A percentile compares a stretch with the other conserved stretches of the same genome.
phyloP scores from a whole-genome alignment of 2,888 invertebrate species.

The Synanthedon tipuliformis region DNA sequence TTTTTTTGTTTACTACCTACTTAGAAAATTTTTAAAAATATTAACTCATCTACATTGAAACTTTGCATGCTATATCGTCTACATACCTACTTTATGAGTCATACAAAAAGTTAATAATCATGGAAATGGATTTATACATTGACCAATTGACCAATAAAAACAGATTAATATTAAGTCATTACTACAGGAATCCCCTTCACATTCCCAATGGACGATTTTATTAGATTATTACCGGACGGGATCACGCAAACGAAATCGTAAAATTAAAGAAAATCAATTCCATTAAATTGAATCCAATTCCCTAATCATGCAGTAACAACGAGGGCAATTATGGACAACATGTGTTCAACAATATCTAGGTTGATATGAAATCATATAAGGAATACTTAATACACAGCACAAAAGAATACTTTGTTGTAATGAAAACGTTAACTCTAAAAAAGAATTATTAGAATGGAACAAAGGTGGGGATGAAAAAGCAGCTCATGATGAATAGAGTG shows the following conservation, averaged over 20 bases:
- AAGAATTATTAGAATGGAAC: constrained; percentile 25
- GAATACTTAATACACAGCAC: not conserved
- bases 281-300: constrained; percentile 57
- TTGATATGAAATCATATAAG: not conserved
- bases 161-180: constrained; percentile 55
- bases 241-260: constrained; percentile 69
- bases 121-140: constrained; percentile 7
- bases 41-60: too few relatives aligned
- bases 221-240: constrained; percentile 62
- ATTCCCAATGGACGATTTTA: constrained; percentile 60
- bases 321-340: not conserved
- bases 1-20: too few relatives aligned
- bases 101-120: not conserved
- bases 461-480: constrained; percentile 17
- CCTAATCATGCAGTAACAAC: constrained; percentile 18
- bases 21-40: too few relatives aligned
- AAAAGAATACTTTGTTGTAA: constrained; percentile 8
- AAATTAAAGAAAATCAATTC: constrained; percentile 64
- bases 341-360: not conserved
- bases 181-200: constrained; percentile 40
- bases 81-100: not conserved
- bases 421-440: constrained; percentile 32
- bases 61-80: not conserved
- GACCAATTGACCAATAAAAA: constrained; percentile 36
- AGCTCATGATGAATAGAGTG: not conserved